These are phyloP conservation scores for Sternotherus odoratus DNA, from an alignment of 2,797 vertebrate genomes.

Conservation along the genomic window DNA sequence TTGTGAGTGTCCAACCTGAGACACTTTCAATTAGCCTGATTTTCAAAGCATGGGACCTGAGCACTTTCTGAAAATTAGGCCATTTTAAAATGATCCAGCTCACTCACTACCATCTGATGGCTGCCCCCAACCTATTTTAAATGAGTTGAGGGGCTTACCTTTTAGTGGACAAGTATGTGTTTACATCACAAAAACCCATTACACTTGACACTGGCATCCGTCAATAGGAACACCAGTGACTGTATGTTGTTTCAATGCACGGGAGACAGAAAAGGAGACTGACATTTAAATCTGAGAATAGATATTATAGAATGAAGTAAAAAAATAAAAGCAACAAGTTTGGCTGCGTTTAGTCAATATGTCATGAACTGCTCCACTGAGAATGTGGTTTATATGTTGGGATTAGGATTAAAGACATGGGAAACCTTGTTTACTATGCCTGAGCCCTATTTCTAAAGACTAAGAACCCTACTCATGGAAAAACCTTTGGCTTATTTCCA, in stretches of 20 bases:
- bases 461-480: slow-evolving; percentile 6
- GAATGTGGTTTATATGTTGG: slow-evolving; percentile 38
- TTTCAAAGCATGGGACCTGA: not conserved
- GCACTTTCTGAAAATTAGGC: not conserved
- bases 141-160: slow-evolving; percentile 18
- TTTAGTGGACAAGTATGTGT: slow-evolving; percentile 26
- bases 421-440: slow-evolving; percentile 41
- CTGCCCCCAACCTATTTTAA: slow-evolving; percentile 3
- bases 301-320: slow-evolving; percentile 46
- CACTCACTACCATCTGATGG: not conserved
- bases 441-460: slow-evolving; percentile 33
- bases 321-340: slow-evolving; percentile 60
- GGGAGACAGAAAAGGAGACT: slow-evolving; percentile 20
- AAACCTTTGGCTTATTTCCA: slow-evolving; percentile 10
- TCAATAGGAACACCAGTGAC: not conserved
- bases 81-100: not conserved
- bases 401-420: not conserved
- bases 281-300: slow-evolving; percentile 49
- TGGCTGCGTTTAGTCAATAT: slow-evolving; percentile 29
- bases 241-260: not conserved
- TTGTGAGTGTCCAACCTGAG: not conserved
- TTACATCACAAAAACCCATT: not conserved
- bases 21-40: not conserved
- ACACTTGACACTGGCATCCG: slow-evolving; percentile 26
- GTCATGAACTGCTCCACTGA: slow-evolving; percentile 55